These are phyloP conservation scores for Liparis tanakae DNA, from an alignment of 2,797 vertebrate genomes.

Conservation along the genomic window DNA sequence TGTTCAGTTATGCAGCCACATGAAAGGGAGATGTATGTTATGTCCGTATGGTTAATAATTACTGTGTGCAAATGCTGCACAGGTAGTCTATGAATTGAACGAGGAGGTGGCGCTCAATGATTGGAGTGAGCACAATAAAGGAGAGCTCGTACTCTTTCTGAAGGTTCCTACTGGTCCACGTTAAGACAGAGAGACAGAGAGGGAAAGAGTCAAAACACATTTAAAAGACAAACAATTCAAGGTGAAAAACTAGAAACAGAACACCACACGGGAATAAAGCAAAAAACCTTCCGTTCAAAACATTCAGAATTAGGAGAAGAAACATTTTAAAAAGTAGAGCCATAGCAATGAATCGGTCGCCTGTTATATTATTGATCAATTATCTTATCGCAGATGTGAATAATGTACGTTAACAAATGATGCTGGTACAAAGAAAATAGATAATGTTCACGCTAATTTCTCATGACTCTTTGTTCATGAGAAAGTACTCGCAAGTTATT, in stretches of 20 bases:
- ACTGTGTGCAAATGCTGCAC: constrained; percentile 43
- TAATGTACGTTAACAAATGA: background rate
- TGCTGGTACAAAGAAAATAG: too few relatives aligned
- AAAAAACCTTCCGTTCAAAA: constrained; percentile 16
- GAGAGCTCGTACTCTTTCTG: constrained; percentile 87
- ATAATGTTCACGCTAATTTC: too few relatives aligned
- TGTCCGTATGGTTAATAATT: constrained; percentile 58
- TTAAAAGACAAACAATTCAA: constrained; percentile 48
- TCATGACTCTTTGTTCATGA: background rate
- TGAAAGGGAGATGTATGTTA: constrained; percentile 57
- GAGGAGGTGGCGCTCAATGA: constrained; percentile 67
- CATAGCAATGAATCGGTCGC: accelerated
- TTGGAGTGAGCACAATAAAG: constrained; percentile 69
- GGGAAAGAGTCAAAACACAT: constrained; percentile 57
- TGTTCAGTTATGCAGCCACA: constrained; percentile 51
- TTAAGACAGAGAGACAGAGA: constrained; percentile 71
- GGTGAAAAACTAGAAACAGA: constrained; percentile 27
- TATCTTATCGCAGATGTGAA: background rate
- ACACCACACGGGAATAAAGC: background rate
- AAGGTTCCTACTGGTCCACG: constrained; percentile 87
- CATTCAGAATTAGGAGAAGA: constrained; percentile 24
- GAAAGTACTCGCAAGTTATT: background rate
- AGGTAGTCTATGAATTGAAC: constrained; percentile 44
- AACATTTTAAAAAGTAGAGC: constrained; percentile 8
- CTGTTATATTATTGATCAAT: background rate